These are phyloP conservation scores for Aramus guarauna DNA, from an alignment of 2,113 vertebrate species.

Conservation along the genomic window DNA sequence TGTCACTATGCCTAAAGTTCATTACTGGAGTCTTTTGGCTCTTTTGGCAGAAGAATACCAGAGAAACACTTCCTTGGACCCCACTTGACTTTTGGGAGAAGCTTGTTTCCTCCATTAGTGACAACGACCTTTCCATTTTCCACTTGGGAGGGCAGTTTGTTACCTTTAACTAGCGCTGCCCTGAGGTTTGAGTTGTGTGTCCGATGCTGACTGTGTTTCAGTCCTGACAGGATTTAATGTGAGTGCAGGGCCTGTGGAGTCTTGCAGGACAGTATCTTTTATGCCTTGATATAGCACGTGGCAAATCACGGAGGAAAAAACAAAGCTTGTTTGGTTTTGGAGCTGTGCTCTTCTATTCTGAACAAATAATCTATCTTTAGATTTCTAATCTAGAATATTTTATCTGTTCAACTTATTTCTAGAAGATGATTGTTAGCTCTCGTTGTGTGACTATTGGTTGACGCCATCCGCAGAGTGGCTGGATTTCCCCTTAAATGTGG, in stretches of 20 bases:
- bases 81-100: background rate
- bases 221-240: background rate
- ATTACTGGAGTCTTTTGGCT: background rate
- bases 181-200: background rate
- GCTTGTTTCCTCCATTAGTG: background rate
- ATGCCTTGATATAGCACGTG: fast-evolving
- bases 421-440: background rate
- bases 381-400: background rate
- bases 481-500: background rate
- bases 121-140: background rate
- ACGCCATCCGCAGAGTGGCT: background rate
- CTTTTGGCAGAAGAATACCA: background rate
- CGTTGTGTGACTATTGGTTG: background rate
- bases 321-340: fast-evolving
- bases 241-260: fast-evolving
- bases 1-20: background rate
- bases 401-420: background rate
- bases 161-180: background rate
- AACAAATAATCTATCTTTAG: background rate
- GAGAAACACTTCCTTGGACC: background rate
- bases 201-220: background rate
- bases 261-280: background rate
- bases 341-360: background rate
- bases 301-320: background rate
- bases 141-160: background rate